Evolutionary conservation across 2,888 invertebrate genomes (phyloP).

Genomic region (Drosophila kuntzei): DNA sequence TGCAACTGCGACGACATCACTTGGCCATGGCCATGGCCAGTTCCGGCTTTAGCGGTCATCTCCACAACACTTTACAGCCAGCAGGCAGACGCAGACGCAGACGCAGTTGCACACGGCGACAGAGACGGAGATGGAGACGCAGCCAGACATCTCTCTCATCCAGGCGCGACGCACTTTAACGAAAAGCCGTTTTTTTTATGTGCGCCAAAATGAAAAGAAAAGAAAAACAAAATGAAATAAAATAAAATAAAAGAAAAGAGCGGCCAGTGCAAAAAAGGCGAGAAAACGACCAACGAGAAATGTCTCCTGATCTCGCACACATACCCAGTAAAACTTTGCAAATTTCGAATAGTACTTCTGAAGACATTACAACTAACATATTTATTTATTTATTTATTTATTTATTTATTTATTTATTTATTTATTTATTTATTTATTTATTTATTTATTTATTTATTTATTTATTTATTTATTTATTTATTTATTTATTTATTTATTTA

Average conservation of each 20-base stretch:
- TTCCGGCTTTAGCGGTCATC: slow-evolving; percentile 72
- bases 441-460: no score
- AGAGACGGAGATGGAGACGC: not conserved
- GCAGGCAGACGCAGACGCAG: not conserved
- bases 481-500: no score
- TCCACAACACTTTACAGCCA: slow-evolving; percentile 33
- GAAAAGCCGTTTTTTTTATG: slow-evolving; percentile 75
- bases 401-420: no score
- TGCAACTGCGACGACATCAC: slow-evolving; percentile 22
- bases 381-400: no score
- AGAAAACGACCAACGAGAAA: slow-evolving; percentile 64
- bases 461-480: no score
- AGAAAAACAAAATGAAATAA: slow-evolving; percentile 31
- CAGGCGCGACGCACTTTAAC: slow-evolving; percentile 70
- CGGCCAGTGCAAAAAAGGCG: slow-evolving; percentile 58
- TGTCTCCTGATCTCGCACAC: slow-evolving; percentile 55
- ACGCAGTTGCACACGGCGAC: slow-evolving; percentile 5
- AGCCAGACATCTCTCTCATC: slow-evolving; percentile 41
- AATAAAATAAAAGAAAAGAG: slow-evolving; percentile 52
- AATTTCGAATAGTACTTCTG: no score
- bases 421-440: no score
- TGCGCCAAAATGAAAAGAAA: slow-evolving; percentile 52
- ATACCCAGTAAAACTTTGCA: no score
- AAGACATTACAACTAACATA: no score
- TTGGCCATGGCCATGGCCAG: slow-evolving; percentile 67